phyloP scores from a whole-genome alignment of 1,140 invertebrate genomes.

The Aphidius gifuensis region DNA sequence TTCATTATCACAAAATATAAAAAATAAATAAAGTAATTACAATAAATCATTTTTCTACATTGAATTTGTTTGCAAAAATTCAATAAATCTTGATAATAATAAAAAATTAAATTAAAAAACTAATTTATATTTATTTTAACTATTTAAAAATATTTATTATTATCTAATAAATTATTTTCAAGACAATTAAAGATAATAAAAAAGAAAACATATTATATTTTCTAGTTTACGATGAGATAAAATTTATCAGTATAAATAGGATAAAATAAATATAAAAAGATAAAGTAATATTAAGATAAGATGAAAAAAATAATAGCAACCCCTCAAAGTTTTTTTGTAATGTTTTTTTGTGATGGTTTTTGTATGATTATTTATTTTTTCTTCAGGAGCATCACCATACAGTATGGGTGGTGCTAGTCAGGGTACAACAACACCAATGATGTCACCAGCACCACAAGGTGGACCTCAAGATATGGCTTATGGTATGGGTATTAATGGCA shows the following conservation, averaged over 20 bases:
- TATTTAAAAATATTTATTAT: too few relatives aligned
- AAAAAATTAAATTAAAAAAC: too few relatives aligned
- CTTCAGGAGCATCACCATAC: conserved; percentile 84
- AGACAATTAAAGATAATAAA: too few relatives aligned
- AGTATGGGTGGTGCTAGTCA: conserved; percentile 80
- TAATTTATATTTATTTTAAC: too few relatives aligned
- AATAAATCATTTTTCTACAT: not conserved
- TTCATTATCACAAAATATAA: not conserved
- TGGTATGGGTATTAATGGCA: conserved; percentile 80
- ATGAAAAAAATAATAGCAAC: conserved; percentile 18
- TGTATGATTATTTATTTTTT: conserved; percentile 58
- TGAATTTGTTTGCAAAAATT: too few relatives aligned
- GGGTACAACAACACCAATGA: conserved; percentile 87
- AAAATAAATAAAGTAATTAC: conserved; percentile 10
- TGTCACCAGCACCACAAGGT: conserved; percentile 82
- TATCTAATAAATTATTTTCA: too few relatives aligned
- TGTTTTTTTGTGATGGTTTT: conserved; percentile 57
- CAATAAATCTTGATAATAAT: too few relatives aligned
- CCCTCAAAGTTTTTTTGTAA: conserved; percentile 55
- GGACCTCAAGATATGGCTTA: conserved; percentile 81
- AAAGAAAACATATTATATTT: too few relatives aligned
- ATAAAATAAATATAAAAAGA: not conserved
- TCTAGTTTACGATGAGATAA: too few relatives aligned
- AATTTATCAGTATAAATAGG: too few relatives aligned
- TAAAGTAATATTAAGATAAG: conserved; percentile 7